A percentile compares a stretch with the other conserved stretches of the same genome.
These are phyloP conservation scores for Saccopteryx bilineata DNA, from an alignment of 2,113 vertebrate species.

Conservation along the genomic window DNA sequence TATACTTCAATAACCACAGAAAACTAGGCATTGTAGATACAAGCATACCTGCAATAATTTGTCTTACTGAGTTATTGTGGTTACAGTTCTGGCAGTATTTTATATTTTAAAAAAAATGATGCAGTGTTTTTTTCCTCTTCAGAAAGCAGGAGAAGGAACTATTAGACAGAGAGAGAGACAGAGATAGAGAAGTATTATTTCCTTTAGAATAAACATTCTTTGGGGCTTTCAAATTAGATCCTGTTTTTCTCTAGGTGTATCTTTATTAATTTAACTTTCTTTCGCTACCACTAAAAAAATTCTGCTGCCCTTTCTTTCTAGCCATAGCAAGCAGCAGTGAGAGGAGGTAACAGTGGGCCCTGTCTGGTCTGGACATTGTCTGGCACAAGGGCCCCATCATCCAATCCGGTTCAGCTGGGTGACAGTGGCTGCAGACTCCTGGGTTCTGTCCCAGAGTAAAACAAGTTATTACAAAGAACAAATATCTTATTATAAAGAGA, in stretches of 20 bases:
- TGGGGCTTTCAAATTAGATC: constrained; percentile 25
- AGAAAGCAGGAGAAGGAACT: background rate
- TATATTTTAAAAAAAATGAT: background rate
- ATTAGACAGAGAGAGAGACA: rapidly evolving
- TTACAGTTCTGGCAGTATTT: background rate
- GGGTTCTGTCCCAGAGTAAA: background rate
- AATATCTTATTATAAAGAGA: constrained; percentile 50
- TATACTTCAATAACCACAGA: background rate
- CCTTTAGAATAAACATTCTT: constrained; percentile 8
- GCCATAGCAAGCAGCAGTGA: background rate
- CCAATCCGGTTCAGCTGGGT: background rate
- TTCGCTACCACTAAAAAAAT: constrained; percentile 21
- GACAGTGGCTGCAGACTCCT: background rate
- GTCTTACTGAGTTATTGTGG: background rate
- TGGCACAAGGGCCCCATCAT: background rate
- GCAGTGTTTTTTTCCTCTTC: background rate
- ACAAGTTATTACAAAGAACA: constrained; percentile 52
- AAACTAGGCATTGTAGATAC: background rate
- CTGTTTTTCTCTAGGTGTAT: background rate
- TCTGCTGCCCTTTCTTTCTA: constrained; percentile 26
- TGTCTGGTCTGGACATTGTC: background rate
- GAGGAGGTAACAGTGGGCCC: background rate
- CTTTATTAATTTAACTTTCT: constrained; percentile 54
- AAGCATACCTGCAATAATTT: background rate
- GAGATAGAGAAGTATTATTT: background rate